Conservation (phyloP, 2,113 vertebrate species). For the Malurus melanocephalus region DNA sequence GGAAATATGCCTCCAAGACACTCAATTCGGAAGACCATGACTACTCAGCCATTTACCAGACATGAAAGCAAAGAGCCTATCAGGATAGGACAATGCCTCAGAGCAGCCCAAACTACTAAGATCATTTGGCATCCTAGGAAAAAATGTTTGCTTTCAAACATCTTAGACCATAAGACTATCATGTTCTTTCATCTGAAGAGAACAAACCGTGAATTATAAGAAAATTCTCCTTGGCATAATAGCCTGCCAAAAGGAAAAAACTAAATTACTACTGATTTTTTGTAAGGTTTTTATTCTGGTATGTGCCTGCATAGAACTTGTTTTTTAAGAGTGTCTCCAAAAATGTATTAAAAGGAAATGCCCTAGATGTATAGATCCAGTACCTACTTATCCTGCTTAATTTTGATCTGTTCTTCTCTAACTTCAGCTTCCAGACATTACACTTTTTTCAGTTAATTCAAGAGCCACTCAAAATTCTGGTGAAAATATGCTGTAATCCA, state of each 20-base stretch:
- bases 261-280: not conserved
- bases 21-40: not conserved
- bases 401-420: not conserved
- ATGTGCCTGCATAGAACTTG: not conserved
- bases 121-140: not conserved
- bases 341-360: not conserved
- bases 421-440: not conserved
- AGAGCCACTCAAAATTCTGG: not conserved
- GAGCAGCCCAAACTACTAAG: not conserved
- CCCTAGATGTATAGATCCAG: not conserved
- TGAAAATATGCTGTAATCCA: not conserved
- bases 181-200: not conserved
- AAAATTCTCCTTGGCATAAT: not conserved
- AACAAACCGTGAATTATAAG: not conserved
- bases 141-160: not conserved
- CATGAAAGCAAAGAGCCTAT: not conserved
- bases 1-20: not conserved
- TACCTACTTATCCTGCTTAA: not conserved
- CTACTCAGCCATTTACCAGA: not conserved
- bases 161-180: not conserved
- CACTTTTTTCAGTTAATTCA: not conserved
- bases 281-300: not conserved
- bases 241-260: not conserved
- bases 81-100: not conserved
- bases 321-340: not conserved